Base-by-base conservation (phyloP, 2,888 invertebrate species). In the Melinaea menophilus region DNA sequence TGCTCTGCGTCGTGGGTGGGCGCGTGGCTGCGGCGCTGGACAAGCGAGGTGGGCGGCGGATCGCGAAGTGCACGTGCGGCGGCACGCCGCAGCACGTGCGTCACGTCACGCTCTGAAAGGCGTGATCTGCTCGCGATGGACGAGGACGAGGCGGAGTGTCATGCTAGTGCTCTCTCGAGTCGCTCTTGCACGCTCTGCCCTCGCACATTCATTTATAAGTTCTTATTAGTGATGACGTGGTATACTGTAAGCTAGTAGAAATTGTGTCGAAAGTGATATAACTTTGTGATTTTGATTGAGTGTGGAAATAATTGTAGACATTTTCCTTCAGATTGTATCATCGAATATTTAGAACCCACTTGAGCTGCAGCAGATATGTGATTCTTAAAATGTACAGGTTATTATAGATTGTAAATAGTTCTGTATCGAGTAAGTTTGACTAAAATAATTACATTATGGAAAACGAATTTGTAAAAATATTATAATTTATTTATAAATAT, bases 1-100 rank as follows among this genome's bases (percentile, higher is more conserved):
- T 97, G 97, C 79, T 94, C 95, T 55, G 92, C 96, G 68, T 94
- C 95, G 56, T 97, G 97, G 96, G 90, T 95, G 72, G 96, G 96
- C 47, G 94, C 95, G 71, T 97, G 97, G 97, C 86, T 96, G 73
- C 91, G 96, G 54, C 92, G 97, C 63, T 97, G 97, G 97, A 95
- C 62, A 92, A 95, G 77, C 94, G 97, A 97, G 86, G 96, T 74
- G 86, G 96, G 69, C 85, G 96, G 95, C 46, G 78, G 96, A 64
- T 69, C 73, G 63, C 81, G 64, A 76, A 88, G 56, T 9, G 81
- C 79, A 61, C 76, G 78, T 12, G 73, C 57, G 45, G 76, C 77
- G 59, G 81, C 78, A 47, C 74, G 75, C 55, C 75, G 75, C 68
- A 69, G 73, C 61, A 35, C 63, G 60, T 79, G 84, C 73, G 56